Base-by-base conservation (phyloP, 2,888 invertebrate genomes). In the Lasioglossum lativentre region DNA sequence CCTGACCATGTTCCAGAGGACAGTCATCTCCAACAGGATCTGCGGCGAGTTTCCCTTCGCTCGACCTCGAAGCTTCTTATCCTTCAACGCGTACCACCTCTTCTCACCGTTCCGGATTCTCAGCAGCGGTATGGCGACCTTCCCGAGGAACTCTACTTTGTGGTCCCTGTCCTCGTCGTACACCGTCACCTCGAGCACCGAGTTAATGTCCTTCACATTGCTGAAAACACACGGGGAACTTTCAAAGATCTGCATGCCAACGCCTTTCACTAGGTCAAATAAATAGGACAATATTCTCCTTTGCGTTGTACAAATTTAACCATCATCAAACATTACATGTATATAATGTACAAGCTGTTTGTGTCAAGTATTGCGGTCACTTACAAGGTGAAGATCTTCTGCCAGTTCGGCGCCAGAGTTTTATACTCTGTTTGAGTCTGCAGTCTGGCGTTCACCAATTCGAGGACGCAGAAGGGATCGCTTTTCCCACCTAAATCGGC, bases 351-450 rank as follows among this genome's bases (percentile, higher is more conserved):
- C 12, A n/a, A 12, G n/a, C 10, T 56, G 34, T 40, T 59, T 76
- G 16, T 2, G 45, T 76, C 23, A 66, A 66, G 6, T 16, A 34
- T 16, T 1, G 10, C 1, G 4, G 1, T 30, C 1, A 81, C 98
- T 97, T 96, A 99, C 98, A 99, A 99, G 71, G 98, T 99, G 95
- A 99, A 99, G 90, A 99, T 98, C 95, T 99, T 99, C 96, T 99
- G 99, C 99, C 99, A 99, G 89, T 97, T 98, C 0, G 99, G 99
- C 78, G 97, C 96, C 38, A 99, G 95, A 0, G 99, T 99, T 95
- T 99, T 99, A 95, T 99, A 99, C 95, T 99, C 99, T 0, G 99
- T 99, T 95, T 99, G 99, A 0, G 99, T 99, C 95, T 99, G 99
- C 56, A 99, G 96, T 76, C 99, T 96, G 0, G 99, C 97, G 94